Conservation (phyloP, 2,113 vertebrate species). For the Eurystomus gularis region DNA sequence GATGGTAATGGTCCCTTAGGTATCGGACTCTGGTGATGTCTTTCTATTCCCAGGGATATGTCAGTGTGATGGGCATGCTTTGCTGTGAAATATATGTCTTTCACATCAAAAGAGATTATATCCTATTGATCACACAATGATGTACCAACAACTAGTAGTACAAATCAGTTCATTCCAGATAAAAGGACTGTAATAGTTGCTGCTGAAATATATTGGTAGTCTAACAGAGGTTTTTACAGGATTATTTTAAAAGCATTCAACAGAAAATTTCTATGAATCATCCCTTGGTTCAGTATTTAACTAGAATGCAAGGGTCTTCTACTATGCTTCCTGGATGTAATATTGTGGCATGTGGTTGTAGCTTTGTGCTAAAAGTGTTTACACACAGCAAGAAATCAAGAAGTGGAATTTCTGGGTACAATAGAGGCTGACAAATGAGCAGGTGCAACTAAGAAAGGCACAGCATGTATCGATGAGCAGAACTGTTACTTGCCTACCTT, state of each 20-base stretch:
- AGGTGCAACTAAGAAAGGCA: background rate
- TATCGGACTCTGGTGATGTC: background rate
- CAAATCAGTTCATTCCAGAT: background rate
- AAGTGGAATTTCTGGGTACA: background rate
- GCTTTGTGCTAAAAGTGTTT: background rate
- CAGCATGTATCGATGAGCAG: fast-evolving
- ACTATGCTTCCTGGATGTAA: background rate
- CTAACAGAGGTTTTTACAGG: background rate
- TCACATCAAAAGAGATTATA: background rate
- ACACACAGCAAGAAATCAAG: background rate
- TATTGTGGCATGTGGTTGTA: fast-evolving
- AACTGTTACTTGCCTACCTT: background rate
- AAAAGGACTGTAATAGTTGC: background rate
- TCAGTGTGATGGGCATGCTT: background rate
- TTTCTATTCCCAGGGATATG: background rate
- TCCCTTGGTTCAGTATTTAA: background rate
- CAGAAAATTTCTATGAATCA: background rate
- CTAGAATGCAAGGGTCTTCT: background rate
- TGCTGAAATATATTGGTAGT: background rate
- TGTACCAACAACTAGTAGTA: background rate
- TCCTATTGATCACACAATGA: background rate
- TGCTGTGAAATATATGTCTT: background rate
- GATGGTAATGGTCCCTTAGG: background rate
- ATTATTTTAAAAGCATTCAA: background rate
- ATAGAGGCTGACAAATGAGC: background rate